These are phyloP conservation scores for Pteropus rufus DNA, from an alignment of 2,797 vertebrate genomes.

Conservation along the genomic window DNA sequence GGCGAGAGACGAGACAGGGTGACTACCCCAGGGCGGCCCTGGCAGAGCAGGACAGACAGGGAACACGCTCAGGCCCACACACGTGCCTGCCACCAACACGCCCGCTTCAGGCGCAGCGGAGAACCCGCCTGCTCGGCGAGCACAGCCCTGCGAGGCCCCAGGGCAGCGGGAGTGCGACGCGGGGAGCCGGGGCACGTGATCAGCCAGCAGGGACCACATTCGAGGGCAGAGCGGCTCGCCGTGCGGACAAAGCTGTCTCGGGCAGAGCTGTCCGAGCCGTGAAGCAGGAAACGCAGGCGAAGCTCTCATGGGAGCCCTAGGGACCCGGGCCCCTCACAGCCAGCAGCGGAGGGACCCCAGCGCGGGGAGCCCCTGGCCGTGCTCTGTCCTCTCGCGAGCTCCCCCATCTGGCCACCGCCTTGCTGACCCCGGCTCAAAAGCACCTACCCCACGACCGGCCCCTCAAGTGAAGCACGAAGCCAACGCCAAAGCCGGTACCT, in stretches of 20 bases:
- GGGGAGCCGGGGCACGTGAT: background rate
- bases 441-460: background rate
- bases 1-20: slow-evolving; percentile 92
- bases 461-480: background rate
- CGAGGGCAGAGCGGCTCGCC: too few relatives aligned
- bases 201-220: too few relatives aligned
- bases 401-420: background rate
- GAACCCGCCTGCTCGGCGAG: background rate
- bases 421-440: background rate
- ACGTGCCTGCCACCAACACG: background rate
- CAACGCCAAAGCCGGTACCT: background rate
- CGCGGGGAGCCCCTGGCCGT: background rate
- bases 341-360: background rate
- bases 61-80: background rate
- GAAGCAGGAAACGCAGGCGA: background rate
- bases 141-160: background rate
- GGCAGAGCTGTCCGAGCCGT: too few relatives aligned
- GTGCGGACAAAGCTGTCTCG: background rate
- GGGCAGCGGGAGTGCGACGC: background rate
- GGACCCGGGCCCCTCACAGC: background rate
- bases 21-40: slow-evolving; percentile 82
- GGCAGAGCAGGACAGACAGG: background rate
- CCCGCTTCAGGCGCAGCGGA: background rate
- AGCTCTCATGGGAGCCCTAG: too few relatives aligned
- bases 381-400: background rate